Conservation (phyloP, 2,888 invertebrate species). For the Tinea pellionella region DNA sequence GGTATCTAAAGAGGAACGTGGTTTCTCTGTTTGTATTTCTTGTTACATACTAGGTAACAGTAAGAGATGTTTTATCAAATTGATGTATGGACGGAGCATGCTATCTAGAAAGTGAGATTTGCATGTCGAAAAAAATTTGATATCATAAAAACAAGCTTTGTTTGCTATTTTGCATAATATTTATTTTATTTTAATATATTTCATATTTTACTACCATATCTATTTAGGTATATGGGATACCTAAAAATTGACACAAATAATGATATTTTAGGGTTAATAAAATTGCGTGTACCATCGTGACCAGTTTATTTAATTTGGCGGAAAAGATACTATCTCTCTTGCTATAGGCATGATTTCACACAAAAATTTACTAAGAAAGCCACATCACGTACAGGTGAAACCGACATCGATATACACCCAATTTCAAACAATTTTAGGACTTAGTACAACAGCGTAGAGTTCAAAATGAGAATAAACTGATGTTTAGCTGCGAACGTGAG, state of each 20-base stretch:
- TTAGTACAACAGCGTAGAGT: background rate
- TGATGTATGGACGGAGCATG: background rate
- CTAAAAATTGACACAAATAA: background rate
- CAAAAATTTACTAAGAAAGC: constrained; percentile 6
- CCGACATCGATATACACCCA: background rate
- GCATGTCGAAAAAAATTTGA: background rate
- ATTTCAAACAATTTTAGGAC: background rate
- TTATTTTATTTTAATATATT: background rate
- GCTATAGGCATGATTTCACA: constrained; percentile 5
- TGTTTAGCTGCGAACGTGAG: background rate
- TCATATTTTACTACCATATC: background rate
- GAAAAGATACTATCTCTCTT: constrained; percentile 2
- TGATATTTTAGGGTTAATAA: background rate
- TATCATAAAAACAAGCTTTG: too few species aligned
- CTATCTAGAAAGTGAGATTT: background rate
- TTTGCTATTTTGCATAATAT: too few species aligned
- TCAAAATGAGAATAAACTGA: background rate
- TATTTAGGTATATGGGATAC: background rate
- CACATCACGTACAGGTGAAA: background rate
- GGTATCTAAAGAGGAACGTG: background rate
- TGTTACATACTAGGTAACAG: background rate
- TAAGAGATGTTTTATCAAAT: background rate
- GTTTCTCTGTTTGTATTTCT: background rate
- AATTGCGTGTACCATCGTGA: background rate
- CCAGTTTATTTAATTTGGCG: background rate